Percentiles rank a stretch among this genome's conserved stretches.
phyloP scores from a whole-genome alignment of 2,797 vertebrate species.

The Tapirus indicus region DNA sequence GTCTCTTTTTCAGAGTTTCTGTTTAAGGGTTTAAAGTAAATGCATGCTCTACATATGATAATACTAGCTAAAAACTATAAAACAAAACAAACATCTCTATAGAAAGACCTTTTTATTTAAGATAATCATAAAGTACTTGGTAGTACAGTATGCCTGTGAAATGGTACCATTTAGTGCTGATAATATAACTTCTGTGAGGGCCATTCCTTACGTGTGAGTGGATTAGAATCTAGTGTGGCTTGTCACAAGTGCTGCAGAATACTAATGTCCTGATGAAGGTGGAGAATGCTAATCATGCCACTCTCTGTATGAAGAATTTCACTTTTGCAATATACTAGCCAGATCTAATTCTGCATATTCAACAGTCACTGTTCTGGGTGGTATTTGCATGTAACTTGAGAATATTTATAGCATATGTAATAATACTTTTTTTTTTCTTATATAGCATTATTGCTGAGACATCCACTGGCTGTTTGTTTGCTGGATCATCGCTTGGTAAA shows the following conservation, averaged over 20 bases:
- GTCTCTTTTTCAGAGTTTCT: background rate
- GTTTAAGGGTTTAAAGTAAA: conserved; percentile 13
- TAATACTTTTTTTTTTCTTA: background rate
- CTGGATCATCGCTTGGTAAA: conserved; percentile 97
- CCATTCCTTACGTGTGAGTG: background rate
- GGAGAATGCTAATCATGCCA: background rate
- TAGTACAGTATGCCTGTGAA: background rate
- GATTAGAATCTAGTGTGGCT: background rate
- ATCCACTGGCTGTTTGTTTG: conserved; percentile 96
- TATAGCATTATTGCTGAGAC: conserved; percentile 96
- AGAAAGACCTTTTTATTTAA: conserved; percentile 25
- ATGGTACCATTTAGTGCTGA: background rate
- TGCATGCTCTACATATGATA: background rate
- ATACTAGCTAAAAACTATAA: background rate
- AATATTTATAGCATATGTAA: background rate
- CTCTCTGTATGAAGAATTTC: background rate
- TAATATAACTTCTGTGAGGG: background rate
- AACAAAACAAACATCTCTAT: background rate
- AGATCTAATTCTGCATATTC: background rate
- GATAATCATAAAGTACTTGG: background rate
- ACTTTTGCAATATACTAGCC: background rate
- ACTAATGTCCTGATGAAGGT: background rate
- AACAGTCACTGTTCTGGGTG: background rate
- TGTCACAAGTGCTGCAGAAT: background rate
- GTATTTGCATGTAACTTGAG: background rate